Evolutionary conservation across 2,888 invertebrate species (phyloP).

Genomic region (Amphipyra berbera): DNA sequence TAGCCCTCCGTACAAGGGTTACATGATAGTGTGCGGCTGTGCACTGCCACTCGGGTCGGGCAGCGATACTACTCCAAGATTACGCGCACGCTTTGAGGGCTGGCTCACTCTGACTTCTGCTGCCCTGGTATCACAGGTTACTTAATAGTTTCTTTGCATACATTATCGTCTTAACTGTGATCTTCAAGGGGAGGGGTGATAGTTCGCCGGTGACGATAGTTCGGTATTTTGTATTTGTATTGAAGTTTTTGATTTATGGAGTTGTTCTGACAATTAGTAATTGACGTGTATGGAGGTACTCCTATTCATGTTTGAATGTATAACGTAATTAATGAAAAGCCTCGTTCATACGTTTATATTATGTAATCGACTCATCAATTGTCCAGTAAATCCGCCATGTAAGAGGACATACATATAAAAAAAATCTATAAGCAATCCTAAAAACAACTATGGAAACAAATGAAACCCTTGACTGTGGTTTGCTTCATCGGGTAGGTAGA

Average conservation of each 20-base stretch:
- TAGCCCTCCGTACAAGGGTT: slow-evolving; percentile 43
- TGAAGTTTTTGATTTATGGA: neutral
- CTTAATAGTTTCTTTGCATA: slow-evolving; percentile 54
- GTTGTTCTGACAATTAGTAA: neutral
- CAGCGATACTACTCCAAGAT: slow-evolving; percentile 46
- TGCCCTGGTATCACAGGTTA: slow-evolving; percentile 39
- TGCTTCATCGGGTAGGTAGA: too few species aligned
- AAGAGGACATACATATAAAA: too few species aligned
- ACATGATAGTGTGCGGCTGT: slow-evolving; percentile 43
- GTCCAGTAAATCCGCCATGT: too few species aligned
- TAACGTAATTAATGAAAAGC: neutral
- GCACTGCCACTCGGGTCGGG: slow-evolving; percentile 17
- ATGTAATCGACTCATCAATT: neutral
- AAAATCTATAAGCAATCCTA: too few species aligned
- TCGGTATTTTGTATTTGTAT: neutral
- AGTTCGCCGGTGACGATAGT: too few species aligned
- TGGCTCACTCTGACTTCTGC: slow-evolving; percentile 34
- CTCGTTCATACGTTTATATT: neutral
- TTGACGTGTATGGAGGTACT: neutral
- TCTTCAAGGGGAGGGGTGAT: neutral
- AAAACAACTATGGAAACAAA: too few species aligned
- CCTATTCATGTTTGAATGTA: neutral
- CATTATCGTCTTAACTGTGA: slow-evolving; percentile 17
- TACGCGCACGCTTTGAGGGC: slow-evolving; percentile 31
- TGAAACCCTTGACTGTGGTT: too few species aligned